A percentile compares a stretch with the other conserved stretches of the same genome.
These are phyloP conservation scores for Aphis gossypii DNA, from an alignment of 1,140 invertebrate genomes.

Conservation along the genomic window DNA sequence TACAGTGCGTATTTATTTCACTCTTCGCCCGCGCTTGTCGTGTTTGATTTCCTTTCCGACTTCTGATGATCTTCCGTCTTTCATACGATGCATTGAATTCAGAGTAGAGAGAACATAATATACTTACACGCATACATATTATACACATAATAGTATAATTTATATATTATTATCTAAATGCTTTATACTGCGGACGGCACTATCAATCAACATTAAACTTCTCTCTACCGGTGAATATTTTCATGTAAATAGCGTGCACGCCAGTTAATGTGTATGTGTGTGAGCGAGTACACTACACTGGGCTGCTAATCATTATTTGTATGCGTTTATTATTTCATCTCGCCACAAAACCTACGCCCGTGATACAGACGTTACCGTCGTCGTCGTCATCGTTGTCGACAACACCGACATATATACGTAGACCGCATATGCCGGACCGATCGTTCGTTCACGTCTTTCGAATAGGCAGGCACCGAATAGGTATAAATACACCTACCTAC, in stretches of 20 bases:
- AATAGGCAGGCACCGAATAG: neutral
- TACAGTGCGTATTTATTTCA: neutral
- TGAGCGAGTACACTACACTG: neutral
- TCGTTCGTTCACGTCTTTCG: neutral
- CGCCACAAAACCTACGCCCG: neutral
- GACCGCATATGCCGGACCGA: neutral
- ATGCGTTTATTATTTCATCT: neutral
- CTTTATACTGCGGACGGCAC: neutral
- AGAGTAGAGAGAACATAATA: neutral
- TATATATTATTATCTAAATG: neutral
- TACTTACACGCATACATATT: neutral
- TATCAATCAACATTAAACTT: neutral
- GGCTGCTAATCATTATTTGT: neutral
- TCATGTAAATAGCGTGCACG: neutral
- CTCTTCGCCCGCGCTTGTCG: neutral
- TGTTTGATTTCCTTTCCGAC: neutral
- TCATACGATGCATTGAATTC: neutral
- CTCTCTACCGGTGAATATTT: neutral
- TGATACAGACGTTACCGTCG: neutral
- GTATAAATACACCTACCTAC: neutral
- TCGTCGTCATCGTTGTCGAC: too few relatives aligned
- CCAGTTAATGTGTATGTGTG: neutral
- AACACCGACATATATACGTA: too few relatives aligned
- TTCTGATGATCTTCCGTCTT: slow-evolving; percentile 1
- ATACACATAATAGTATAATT: neutral